Percentiles rank a stretch among this genome's conserved stretches.
Evolutionary conservation across 2,888 invertebrate species (phyloP).

Genomic region (Palloptera scutellata): DNA sequence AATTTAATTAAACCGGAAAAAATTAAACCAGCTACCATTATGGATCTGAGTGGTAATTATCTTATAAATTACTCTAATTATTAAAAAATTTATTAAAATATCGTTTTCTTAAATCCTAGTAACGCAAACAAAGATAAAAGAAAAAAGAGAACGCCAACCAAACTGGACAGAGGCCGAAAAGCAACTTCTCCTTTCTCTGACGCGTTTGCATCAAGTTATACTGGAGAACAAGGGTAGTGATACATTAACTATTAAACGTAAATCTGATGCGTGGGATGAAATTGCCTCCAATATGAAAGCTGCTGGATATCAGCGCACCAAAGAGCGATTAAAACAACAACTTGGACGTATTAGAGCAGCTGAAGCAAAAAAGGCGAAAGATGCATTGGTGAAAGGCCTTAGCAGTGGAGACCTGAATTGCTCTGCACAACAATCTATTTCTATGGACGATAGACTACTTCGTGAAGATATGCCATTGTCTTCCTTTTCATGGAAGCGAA

Average conservation of each 20-base stretch:
- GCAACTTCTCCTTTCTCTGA: slow-evolving; percentile 37
- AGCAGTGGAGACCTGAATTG: background rate
- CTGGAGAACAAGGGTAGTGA: slow-evolving; percentile 41
- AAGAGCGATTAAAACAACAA: slow-evolving; percentile 41
- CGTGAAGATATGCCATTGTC: background rate
- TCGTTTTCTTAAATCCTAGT: background rate
- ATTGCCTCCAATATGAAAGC: slow-evolving; percentile 38
- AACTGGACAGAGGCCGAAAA: slow-evolving; percentile 44
- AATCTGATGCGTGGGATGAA: slow-evolving; percentile 42
- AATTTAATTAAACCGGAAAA: background rate
- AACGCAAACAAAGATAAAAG: slow-evolving; percentile 21
- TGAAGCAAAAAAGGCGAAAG: slow-evolving; percentile 37
- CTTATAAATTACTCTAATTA: background rate
- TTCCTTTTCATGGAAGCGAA: background rate
- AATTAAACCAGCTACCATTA: slow-evolving; percentile 25
- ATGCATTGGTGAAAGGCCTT: slow-evolving; percentile 28
- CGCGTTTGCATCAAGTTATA: slow-evolving; percentile 32
- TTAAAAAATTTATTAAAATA: background rate
- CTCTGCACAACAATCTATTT: background rate
- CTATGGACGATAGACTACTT: background rate
- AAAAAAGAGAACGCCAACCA: slow-evolving; percentile 42
- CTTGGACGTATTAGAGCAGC: slow-evolving; percentile 39
- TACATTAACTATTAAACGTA: slow-evolving; percentile 39
- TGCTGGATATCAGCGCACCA: slow-evolving; percentile 40
- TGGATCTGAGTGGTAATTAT: slow-evolving; percentile 38